Evolutionary conservation across 2,113 vertebrate species (phyloP).

Genomic region (Oophaga pumilio): DNA sequence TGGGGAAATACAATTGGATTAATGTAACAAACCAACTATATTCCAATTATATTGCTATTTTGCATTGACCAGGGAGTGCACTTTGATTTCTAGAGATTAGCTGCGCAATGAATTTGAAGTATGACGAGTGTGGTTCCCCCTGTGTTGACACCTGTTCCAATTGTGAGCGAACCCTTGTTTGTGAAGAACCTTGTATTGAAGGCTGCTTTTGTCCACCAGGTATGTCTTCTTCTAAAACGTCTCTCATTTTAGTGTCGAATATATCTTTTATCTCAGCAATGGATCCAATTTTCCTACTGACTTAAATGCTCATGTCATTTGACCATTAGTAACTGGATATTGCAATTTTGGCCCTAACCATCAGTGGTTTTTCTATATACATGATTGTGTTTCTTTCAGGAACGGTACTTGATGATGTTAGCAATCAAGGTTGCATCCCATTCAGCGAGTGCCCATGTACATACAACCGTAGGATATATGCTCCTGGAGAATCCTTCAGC

Average conservation of each 20-base stretch:
- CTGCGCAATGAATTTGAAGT: conserved; percentile 77
- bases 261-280: too few relatives aligned
- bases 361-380: not conserved
- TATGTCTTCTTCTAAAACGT: conserved; percentile 58
- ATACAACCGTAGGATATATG: conserved; percentile 67
- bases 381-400: conserved; percentile 63
- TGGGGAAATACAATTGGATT: not conserved
- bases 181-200: conserved; percentile 61
- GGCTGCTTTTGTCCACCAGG: conserved; percentile 64
- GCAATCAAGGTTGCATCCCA: conserved; percentile 70
- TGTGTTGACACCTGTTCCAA: conserved; percentile 83
- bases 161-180: conserved; percentile 73
- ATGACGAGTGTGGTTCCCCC: conserved; percentile 75
- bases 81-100: conserved; percentile 48
- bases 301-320: too few relatives aligned
- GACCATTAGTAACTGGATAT: not conserved
- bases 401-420: conserved; percentile 75
- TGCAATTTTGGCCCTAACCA: not conserved
- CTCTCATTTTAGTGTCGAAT: too few relatives aligned
- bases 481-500: conserved; percentile 67
- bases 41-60: not conserved
- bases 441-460: conserved; percentile 70
- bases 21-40: not conserved
- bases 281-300: too few relatives aligned
- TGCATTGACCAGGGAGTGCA: not conserved